Percentiles rank a stretch among this genome's conserved stretches.
These are phyloP conservation scores for Carabus problematicus DNA, from an alignment of 2,888 invertebrate genomes.

Conservation along the genomic window DNA sequence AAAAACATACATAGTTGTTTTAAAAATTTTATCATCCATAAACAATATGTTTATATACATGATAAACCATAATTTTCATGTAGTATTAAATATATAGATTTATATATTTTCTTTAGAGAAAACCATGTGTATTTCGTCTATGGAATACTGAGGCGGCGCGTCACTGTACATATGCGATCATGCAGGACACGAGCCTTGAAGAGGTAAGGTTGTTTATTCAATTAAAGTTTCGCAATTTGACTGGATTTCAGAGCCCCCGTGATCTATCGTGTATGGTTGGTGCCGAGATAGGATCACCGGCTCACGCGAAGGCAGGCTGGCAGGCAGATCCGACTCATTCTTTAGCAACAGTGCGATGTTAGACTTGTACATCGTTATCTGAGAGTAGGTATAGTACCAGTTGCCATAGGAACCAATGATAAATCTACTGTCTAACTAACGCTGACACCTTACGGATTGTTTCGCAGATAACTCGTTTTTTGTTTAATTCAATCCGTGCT, in stretches of 20 bases:
- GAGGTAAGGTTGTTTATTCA: constrained; percentile 20
- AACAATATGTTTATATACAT: too few species aligned
- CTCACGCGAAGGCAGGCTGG: too few species aligned
- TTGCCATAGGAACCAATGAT: constrained; percentile 37
- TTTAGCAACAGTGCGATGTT: background rate
- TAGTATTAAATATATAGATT: too few species aligned
- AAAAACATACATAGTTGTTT: too few species aligned
- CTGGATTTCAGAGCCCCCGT: constrained; percentile 2
- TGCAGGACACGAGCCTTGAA: background rate
- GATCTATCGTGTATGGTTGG: constrained; percentile 12
- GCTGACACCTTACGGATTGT: constrained; percentile 33
- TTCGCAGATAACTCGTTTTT: constrained; percentile 33
- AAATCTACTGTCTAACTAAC: constrained; percentile 30
- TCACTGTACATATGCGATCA: background rate
- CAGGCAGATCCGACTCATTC: constrained; percentile 20
- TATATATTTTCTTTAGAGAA: too few species aligned
- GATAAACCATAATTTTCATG: too few species aligned
- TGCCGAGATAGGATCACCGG: background rate
- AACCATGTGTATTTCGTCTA: too few species aligned
- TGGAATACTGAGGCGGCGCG: too few species aligned
- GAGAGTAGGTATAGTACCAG: background rate
- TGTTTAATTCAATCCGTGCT: constrained; percentile 36
- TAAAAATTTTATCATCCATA: too few species aligned
- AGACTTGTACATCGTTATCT: background rate
- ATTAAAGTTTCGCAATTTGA: constrained; percentile 26